Base-by-base conservation (phyloP, 2,888 invertebrate species). In the Acanthococcus lagerstroemiae region DNA sequence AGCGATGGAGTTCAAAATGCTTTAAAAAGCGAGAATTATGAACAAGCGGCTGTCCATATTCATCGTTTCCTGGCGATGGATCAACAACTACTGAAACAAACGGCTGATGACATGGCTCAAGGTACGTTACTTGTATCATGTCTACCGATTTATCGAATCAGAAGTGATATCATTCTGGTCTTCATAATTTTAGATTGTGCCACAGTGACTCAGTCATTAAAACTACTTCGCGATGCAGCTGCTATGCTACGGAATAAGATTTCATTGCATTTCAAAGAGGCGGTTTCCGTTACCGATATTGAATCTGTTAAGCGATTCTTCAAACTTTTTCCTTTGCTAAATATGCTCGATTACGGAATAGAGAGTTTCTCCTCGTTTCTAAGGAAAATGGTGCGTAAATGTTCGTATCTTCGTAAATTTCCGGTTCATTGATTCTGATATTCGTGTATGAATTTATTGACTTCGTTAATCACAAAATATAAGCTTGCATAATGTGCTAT, bases 1-100 rank as follows among this genome's bases (percentile, higher is more conserved):
- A 94, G 95, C 56, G 92, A 95, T 75, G 97, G 96, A n/a, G 97
- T 99, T 0, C 89, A 94, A 70, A 85, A 89, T 57, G 95, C 99
- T 0, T 85, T 99, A 65, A 84, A 85, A 70, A 90, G 91, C 71
- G 95, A 96, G 77, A 95, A 99, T 76, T 97, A 90, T 78, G 99
- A 99, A 77, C 88, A 90, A 78, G 95, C 95, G 65, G 96, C 97
- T 12, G 92, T 86, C 0, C 96, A 96, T 74, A 89, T 99, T 54
- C 92, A 95, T 72, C 83, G 97, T 50, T 96, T 93, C 77, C 80
- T 95, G 48, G 86, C 88, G 63, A 91, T 96, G 85, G 95, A 95
- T 78, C 92, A 94, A 73, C 84, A 84, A 69, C 79, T 89, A 12
- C 74, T 92, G 6, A 83, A 86, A 72, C 83, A 85, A 74, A 88